These are phyloP conservation scores for Pteruthius melanotis DNA, from an alignment of 2,113 vertebrate species.

Conservation along the genomic window DNA sequence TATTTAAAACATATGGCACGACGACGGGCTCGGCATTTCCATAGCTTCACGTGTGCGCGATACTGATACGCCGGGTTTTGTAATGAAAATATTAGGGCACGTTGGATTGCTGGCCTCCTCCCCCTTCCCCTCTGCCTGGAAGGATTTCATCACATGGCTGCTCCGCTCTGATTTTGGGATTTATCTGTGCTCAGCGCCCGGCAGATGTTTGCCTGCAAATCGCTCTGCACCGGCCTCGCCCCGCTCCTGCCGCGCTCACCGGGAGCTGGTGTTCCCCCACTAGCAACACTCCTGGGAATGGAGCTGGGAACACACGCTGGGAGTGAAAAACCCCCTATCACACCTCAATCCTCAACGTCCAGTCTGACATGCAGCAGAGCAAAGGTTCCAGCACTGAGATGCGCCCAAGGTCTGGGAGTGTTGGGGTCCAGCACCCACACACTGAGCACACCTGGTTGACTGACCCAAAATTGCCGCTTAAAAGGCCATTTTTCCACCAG, in stretches of 20 bases:
- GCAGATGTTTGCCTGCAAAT: not conserved
- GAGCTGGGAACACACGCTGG: not conserved
- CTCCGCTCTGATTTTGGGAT: not conserved
- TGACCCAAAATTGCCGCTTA: not conserved
- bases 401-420: no score
- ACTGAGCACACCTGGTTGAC: not conserved
- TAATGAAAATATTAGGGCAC: not conserved
- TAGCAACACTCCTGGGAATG: not conserved
- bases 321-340: rapidly evolving
- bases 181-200: not conserved
- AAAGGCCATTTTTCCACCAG: not conserved
- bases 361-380: not conserved
- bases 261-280: not conserved
- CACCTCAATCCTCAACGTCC: rapidly evolving
- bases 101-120: not conserved
- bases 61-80: not conserved
- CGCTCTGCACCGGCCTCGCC: rapidly evolving
- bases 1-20: constrained; percentile 45
- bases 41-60: not conserved
- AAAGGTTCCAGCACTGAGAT: not conserved
- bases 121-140: not conserved
- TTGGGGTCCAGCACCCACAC: rapidly evolving
- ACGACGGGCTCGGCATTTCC: not conserved
- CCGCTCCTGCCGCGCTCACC: not conserved
- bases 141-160: constrained; percentile 43